phyloP scores from a whole-genome alignment of 2,113 vertebrate genomes.

The Ranitomeya imitator region DNA sequence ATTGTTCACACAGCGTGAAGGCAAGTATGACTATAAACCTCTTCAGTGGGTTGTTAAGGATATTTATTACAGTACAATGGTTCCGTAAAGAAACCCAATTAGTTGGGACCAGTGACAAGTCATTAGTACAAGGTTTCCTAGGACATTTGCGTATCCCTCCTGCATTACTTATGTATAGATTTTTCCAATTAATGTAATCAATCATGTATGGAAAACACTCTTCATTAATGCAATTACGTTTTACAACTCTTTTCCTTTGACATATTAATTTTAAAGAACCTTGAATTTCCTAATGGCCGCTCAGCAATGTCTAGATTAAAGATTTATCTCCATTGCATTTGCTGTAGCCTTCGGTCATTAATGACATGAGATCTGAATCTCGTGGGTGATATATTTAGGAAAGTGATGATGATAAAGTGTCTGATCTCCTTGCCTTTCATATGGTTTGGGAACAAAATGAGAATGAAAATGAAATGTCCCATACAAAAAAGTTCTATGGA shows the following conservation, averaged over 20 bases:
- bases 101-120: neutral
- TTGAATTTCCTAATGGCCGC: slow-evolving; percentile 33
- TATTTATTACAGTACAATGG: neutral
- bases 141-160: neutral
- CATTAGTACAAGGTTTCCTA: slow-evolving; percentile 2
- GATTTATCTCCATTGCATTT: slow-evolving; percentile 44
- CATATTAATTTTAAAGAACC: slow-evolving; percentile 38
- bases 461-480: neutral
- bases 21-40: neutral
- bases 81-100: neutral
- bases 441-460: slow-evolving; percentile 1
- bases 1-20: neutral
- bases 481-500: neutral
- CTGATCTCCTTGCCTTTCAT: neutral
- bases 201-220: slow-evolving; percentile 40
- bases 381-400: slow-evolving; percentile 26
- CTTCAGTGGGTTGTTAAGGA: neutral
- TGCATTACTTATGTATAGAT: neutral
- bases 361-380: slow-evolving; percentile 37
- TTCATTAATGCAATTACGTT: slow-evolving; percentile 38
- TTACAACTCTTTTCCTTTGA: slow-evolving; percentile 36
- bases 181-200: slow-evolving; percentile 23
- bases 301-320: slow-evolving; percentile 25
- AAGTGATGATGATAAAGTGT: slow-evolving; percentile 31
- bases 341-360: slow-evolving; percentile 35